Base-by-base conservation (phyloP, 2,113 vertebrate species). In the Acanthochromis polyacanthus region DNA sequence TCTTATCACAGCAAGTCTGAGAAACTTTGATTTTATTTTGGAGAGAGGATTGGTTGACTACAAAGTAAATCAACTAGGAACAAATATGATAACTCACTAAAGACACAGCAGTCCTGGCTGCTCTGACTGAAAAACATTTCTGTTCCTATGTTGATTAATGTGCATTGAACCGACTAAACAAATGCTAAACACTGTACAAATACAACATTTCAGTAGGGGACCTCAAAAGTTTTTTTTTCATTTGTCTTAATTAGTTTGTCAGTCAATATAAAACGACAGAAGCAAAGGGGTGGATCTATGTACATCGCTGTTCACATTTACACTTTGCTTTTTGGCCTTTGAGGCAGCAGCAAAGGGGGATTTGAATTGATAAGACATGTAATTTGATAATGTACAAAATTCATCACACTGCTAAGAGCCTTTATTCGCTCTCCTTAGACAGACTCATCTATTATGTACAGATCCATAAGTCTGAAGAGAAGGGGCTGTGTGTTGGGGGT, bases 311-410 rank as follows among this genome's bases (percentile, higher is more conserved):
- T 45, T 70, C 72, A 77, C 64, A 52, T 79, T 75, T 30, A 82
- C 60, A 50, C 60, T 56, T 20, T 40, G 75, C 32, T 32, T 75
- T 61, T 28, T 62, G 71, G 72, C 52, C 77, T 82, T 50, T 77
- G 71, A 66, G 68, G 52, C 58, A 48, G 69, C 50, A 61, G 70
- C 22, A 66, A 51, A 66, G 60, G 30, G 52, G 67, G 46, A 75
- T 71, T 48, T 78, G 56, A 81, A 88, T 80, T 90, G 83, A 89
- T 88, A 85, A 84, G 66, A 87, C 87, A 81, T 88, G 72, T 89
- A 90, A 91, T 92, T 89, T 89, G 82, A 87, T 90, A 83, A 92
- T 85, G 78, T 90, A 84, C 77, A 87, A 83, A 88, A 91, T 93
- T 88, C 66, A 91, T 93, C 81, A 90, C 75, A 51, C 52, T 7